Evolutionary conservation across 2,888 invertebrate species (phyloP).

Genomic region (Cactoblastis cactorum): DNA sequence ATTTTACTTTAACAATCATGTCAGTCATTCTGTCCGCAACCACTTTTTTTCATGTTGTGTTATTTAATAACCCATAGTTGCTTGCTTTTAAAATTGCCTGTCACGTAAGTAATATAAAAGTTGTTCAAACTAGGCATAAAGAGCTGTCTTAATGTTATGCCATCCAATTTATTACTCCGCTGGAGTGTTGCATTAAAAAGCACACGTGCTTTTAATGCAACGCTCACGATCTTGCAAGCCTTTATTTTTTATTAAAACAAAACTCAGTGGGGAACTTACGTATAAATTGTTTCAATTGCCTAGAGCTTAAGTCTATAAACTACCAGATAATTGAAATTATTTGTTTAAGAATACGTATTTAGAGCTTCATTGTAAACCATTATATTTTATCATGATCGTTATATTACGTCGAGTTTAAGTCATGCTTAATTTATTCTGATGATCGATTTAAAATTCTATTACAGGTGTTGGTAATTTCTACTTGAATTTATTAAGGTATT

Average conservation of each 20-base stretch:
- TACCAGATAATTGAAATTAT: not conserved
- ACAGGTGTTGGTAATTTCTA: too few species aligned
- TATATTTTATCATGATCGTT: not conserved
- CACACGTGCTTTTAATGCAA: not conserved
- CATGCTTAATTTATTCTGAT: too few species aligned
- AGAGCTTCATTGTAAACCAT: not conserved
- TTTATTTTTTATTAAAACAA: not conserved
- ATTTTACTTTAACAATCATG: not conserved
- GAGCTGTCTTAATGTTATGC: conserved; percentile 7
- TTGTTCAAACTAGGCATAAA: conserved; percentile 2
- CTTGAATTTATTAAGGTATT: too few species aligned
- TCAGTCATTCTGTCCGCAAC: not conserved
- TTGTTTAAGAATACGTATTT: not conserved
- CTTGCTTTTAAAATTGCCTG: conserved; percentile 6
- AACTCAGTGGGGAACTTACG: not conserved
- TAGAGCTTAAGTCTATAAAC: not conserved
- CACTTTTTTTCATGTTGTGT: not conserved
- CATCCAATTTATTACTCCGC: conserved; percentile 6
- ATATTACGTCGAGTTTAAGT: not conserved
- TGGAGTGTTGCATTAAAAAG: conserved; percentile 3
- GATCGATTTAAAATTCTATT: too few species aligned
- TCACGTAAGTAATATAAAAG: conserved; percentile 3
- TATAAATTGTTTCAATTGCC: conserved; percentile 1
- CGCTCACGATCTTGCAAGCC: not conserved
- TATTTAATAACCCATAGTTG: conserved; percentile 1